Percentiles rank a stretch among this genome's conserved stretches.
phyloP scores from a whole-genome alignment of 2,888 invertebrate genomes.

The Onthophagus sagittarius region DNA sequence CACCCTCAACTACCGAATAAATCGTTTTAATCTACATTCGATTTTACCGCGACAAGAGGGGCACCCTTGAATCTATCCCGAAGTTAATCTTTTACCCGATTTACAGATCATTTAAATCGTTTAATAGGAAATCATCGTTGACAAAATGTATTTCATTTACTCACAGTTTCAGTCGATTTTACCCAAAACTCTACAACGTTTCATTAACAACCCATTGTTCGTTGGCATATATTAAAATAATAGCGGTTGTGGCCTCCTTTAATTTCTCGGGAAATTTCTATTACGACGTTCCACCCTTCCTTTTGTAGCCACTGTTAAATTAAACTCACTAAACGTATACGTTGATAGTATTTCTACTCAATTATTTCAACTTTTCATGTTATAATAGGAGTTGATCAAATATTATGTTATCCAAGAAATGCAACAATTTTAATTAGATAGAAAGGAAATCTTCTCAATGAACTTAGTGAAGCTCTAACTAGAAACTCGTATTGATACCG shows the following conservation, averaged over 20 bases:
- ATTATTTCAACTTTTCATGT: no score
- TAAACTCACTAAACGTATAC: background rate
- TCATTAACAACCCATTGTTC: slow-evolving; percentile 21
- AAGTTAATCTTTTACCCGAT: background rate
- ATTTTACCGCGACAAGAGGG: background rate
- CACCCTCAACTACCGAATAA: slow-evolving; percentile 2
- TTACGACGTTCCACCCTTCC: slow-evolving; percentile 12
- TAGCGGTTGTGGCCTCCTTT: slow-evolving; percentile 14
- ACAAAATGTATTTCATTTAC: slow-evolving; percentile 4
- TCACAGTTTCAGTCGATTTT: background rate
- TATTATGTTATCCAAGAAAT: no score
- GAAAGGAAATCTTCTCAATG: no score
- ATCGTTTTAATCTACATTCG: slow-evolving; percentile 11
- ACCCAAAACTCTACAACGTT: background rate
- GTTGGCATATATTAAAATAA: slow-evolving; percentile 24
- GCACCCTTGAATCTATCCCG: background rate
- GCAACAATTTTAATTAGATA: no score
- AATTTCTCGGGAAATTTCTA: slow-evolving; percentile 13
- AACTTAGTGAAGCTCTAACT: no score
- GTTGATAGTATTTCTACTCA: no score
- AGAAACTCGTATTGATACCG: background rate
- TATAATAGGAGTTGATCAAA: no score
- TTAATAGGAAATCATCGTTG: slow-evolving; percentile 1
- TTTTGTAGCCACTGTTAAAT: slow-evolving; percentile 18
- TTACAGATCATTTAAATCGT: slow-evolving; percentile 9